These are phyloP conservation scores for Cacatua alba DNA, from an alignment of 2,113 vertebrate species.

Conservation along the genomic window DNA sequence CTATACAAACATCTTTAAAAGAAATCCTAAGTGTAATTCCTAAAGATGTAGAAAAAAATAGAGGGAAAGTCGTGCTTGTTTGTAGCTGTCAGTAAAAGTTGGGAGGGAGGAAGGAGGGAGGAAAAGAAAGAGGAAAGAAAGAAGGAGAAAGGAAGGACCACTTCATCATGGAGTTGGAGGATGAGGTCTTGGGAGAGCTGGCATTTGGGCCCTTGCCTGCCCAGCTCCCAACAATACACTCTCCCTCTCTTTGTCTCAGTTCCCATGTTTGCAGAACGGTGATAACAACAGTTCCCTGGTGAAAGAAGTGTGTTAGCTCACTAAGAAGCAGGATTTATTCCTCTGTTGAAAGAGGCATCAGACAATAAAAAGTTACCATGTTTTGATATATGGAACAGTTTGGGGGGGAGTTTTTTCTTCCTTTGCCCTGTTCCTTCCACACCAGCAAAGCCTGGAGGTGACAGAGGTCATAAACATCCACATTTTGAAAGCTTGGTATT, in stretches of 20 bases:
- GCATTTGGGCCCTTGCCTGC: background rate
- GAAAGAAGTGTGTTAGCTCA: background rate
- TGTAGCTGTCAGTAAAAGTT: background rate
- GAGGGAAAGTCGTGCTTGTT: fast-evolving
- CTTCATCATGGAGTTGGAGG: background rate
- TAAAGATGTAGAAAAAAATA: background rate
- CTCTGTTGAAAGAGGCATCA: conserved; percentile 15
- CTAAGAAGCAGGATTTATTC: background rate
- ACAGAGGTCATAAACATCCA: background rate
- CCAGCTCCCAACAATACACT: background rate
- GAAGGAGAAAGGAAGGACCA: background rate
- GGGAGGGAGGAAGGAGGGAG: background rate
- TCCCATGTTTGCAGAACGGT: background rate
- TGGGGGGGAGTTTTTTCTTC: background rate
- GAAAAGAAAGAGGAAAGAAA: background rate
- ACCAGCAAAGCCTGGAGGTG: background rate
- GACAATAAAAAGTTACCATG: background rate
- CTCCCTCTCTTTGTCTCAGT: background rate
- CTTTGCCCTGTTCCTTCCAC: background rate
- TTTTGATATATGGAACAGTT: background rate
- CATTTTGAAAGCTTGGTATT: background rate
- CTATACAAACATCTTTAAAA: background rate
- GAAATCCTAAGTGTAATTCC: background rate
- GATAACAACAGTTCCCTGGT: background rate
- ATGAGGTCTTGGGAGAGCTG: background rate